Conservation (phyloP, 2,888 invertebrate genomes). For the Erebia epiphron region DNA sequence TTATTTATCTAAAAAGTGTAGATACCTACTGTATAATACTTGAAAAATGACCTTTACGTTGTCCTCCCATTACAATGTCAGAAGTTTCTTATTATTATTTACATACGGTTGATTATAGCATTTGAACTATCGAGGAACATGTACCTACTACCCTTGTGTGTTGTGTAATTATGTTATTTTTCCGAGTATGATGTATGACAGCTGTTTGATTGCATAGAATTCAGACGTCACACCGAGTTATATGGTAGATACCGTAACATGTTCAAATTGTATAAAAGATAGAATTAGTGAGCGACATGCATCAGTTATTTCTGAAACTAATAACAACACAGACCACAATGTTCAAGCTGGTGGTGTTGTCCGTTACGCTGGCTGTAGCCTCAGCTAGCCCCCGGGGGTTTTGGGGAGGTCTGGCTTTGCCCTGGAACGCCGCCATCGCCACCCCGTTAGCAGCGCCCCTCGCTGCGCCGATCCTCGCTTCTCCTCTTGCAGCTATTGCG, state of each 20-base stretch:
- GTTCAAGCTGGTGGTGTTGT: conserved; percentile 85
- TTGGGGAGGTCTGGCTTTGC: conserved; percentile 23
- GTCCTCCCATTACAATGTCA: no score
- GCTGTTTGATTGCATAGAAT: conserved; percentile 8
- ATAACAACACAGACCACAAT: conserved; percentile 79
- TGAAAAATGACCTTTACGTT: no score
- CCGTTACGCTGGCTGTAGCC: conserved; percentile 82
- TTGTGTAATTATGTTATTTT: no score
- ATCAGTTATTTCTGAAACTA: conserved; percentile 64
- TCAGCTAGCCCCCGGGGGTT: conserved; percentile 72
- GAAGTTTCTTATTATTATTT: no score
- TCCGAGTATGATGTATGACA: conserved; percentile 17
- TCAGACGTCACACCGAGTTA: not conserved
- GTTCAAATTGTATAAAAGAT: conserved; percentile 19
- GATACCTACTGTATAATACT: no score
- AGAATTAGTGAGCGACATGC: conserved; percentile 49
- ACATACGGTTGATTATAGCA: no score
- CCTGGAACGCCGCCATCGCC: conserved; percentile 7
- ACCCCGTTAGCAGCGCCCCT: conserved; percentile 20
- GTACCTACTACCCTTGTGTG: no score
- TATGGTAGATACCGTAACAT: not conserved
- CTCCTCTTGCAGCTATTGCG: not conserved
- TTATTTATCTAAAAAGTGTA: no score
- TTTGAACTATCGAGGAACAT: no score
- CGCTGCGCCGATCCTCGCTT: not conserved